phyloP scores from a whole-genome alignment of 1,140 invertebrate species.

The Brachionus paranguensis region DNA sequence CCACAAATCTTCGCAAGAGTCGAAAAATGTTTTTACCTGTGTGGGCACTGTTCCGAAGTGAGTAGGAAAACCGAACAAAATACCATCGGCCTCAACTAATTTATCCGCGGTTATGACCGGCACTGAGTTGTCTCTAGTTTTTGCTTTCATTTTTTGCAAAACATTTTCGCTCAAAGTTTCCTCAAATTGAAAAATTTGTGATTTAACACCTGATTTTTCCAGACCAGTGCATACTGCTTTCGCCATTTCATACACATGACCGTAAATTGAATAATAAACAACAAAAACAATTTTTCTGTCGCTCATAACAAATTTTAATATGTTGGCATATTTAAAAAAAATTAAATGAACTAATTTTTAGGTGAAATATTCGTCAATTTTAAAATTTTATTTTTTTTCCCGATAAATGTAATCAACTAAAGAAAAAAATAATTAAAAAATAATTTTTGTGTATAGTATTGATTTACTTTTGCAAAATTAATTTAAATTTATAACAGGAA shows the following conservation, averaged over 20 bases:
- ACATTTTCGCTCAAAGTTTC: slow-evolving; percentile 12
- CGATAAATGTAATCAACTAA: not conserved
- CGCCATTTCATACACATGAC: slow-evolving; percentile 19
- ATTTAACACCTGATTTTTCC: not conserved
- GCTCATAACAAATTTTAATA: not conserved
- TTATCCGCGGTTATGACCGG: slow-evolving; percentile 21
- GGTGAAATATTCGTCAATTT: not conserved
- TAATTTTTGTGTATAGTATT: too few relatives aligned
- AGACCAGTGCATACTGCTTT: not conserved
- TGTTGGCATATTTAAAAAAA: not conserved
- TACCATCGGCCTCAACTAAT: slow-evolving; percentile 35
- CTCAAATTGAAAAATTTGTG: slow-evolving; percentile 10
- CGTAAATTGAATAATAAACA: slow-evolving; percentile 37
- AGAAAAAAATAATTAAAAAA: too few relatives aligned
- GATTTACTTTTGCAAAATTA: too few relatives aligned
- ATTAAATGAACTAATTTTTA: not conserved
- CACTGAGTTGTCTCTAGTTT: not conserved
- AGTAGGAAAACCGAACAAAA: slow-evolving; percentile 37
- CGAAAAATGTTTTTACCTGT: slow-evolving; percentile 32
- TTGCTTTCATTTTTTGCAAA: slow-evolving; percentile 8
- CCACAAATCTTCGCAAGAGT: slow-evolving; percentile 30
- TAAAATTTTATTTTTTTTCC: not conserved
- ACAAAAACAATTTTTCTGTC: slow-evolving; percentile 10
- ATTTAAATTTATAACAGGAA: too few relatives aligned
- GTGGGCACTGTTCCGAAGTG: slow-evolving; percentile 11